Evolutionary conservation across 2,113 vertebrate genomes (phyloP).

Genomic region (Neodon shergylaensis): DNA sequence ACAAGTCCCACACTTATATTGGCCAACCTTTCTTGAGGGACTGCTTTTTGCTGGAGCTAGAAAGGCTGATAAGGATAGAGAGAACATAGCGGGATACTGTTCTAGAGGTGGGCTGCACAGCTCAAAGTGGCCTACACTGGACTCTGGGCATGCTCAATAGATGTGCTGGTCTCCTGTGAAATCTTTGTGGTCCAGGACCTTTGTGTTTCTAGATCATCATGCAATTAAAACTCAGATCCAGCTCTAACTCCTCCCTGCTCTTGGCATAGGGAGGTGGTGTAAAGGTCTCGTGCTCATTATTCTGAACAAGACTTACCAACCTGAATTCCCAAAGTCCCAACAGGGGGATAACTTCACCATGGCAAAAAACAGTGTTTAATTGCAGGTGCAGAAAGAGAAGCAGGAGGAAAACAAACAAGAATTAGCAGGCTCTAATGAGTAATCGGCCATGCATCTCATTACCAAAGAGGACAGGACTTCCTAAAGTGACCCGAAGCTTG

Average conservation of each 20-base stretch:
- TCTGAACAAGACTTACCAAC: slow-evolving; percentile 52
- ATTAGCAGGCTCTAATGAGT: slow-evolving; percentile 55
- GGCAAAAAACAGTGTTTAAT: slow-evolving; percentile 64
- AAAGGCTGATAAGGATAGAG: neutral
- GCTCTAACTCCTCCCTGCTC: neutral
- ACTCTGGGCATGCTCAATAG: neutral
- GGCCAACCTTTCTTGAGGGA: neutral
- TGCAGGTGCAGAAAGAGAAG: slow-evolving; percentile 53
- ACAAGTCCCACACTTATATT: neutral
- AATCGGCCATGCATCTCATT: neutral
- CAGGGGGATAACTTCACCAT: slow-evolving; percentile 8
- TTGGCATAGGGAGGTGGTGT: neutral
- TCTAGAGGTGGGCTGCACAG: neutral
- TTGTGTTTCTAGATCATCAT: slow-evolving; percentile 6
- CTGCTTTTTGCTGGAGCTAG: neutral
- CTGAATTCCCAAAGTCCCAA: slow-evolving; percentile 55
- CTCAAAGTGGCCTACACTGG: neutral
- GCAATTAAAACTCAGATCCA: slow-evolving; percentile 21
- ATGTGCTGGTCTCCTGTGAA: neutral
- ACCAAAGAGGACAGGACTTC: neutral
- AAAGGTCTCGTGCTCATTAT: slow-evolving; percentile 66
- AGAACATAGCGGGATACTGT: neutral
- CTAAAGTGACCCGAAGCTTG: slow-evolving; percentile 8
- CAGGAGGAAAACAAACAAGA: slow-evolving; percentile 50
- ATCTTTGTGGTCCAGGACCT: neutral